phyloP scores from a whole-genome alignment of 2,888 invertebrate genomes.

The Enchytraeus crypticus region DNA sequence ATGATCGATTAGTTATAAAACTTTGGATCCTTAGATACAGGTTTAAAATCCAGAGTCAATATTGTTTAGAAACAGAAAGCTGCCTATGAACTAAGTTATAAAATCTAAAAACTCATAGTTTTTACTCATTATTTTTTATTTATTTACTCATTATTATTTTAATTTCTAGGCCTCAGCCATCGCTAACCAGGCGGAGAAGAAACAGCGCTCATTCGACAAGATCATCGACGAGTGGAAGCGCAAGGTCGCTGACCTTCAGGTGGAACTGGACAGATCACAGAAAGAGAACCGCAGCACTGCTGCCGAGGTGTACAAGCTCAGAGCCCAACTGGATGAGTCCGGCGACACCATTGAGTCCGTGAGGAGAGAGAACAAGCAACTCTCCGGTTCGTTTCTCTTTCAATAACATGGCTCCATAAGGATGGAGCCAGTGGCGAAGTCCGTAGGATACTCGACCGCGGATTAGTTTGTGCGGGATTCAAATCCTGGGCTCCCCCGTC shows the following conservation, averaged over 20 bases:
- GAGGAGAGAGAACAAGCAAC: conserved; percentile 97
- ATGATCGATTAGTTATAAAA: no score
- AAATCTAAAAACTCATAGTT: no score
- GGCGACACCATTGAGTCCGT: conserved; percentile 95
- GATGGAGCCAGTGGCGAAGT: no score
- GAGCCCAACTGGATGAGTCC: conserved; percentile 89
- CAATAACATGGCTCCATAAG: not conserved
- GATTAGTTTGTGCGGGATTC: no score
- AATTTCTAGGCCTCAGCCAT: conserved; percentile 19
- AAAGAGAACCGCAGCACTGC: conserved; percentile 99
- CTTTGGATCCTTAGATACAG: no score
- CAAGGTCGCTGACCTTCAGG: conserved; percentile 74
- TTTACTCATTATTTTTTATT: no score
- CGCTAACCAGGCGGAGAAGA: conserved; percentile 27
- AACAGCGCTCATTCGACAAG: conserved; percentile 99
- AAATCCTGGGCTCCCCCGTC: no score
- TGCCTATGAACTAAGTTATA: no score
- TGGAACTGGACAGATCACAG: conserved; percentile 96
- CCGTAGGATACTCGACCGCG: no score
- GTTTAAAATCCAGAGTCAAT: no score
- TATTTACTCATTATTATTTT: not conserved
- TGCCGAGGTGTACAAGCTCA: conserved; percentile 97
- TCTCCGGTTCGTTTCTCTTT: conserved; percentile 56
- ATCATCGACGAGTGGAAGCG: conserved; percentile 99
- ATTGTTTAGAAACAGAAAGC: no score